A percentile compares a stretch with the other conserved stretches of the same genome.
Conservation (phyloP, 2,797 vertebrate genomes). For the Cyprinodon diabolis region DNA sequence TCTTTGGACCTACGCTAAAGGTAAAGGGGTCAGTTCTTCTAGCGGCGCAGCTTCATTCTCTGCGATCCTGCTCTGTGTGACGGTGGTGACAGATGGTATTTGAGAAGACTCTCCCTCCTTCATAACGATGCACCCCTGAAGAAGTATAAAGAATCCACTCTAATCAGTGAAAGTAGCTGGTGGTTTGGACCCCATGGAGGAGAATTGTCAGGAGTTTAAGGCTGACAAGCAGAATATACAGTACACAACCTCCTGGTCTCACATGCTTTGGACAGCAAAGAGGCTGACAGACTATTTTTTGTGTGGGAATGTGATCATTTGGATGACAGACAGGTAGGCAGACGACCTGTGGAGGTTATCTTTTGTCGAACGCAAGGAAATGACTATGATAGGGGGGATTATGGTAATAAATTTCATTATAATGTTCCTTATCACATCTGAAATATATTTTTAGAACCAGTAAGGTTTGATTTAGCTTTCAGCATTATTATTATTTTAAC, state of each 20-base stretch:
- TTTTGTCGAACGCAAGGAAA: background rate
- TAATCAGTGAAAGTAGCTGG: background rate
- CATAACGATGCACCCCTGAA: background rate
- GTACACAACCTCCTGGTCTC: background rate
- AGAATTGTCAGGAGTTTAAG: background rate
- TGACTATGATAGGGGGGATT: background rate
- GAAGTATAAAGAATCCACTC: background rate
- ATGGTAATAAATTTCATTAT: background rate
- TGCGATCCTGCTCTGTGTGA: background rate
- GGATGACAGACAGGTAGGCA: background rate
- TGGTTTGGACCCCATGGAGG: no score
- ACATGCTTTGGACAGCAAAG: background rate
- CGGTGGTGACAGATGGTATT: background rate
- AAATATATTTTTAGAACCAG: background rate
- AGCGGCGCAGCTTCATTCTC: background rate
- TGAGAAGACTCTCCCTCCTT: background rate
- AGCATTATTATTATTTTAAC: background rate
- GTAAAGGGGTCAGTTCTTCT: background rate
- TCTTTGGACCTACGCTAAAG: background rate
- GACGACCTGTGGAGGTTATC: background rate
- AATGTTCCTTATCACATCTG: background rate
- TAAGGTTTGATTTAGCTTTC: background rate
- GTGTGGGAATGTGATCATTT: background rate
- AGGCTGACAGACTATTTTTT: background rate
- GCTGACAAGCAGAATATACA: background rate